Conservation (phyloP, 1,140 invertebrate species). For the Penaeus japonicus region DNA sequence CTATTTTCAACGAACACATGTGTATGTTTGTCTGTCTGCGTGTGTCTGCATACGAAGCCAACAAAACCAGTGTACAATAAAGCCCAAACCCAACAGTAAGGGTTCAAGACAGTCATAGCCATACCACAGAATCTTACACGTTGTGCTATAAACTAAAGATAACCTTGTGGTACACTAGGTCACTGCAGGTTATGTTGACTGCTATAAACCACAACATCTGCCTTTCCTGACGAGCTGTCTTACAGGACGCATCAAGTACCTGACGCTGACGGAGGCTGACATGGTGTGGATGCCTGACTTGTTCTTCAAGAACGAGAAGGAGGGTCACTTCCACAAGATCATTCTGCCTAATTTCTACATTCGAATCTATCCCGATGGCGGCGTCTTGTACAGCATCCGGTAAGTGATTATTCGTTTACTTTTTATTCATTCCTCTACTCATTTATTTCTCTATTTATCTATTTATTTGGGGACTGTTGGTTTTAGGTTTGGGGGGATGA, state of each 20-base stretch:
- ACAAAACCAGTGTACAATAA: no score
- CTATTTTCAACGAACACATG: not conserved
- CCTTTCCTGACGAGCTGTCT: not conserved
- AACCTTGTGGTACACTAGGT: no score
- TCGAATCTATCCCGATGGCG: constrained; percentile 92
- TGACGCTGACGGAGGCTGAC: constrained; percentile 89
- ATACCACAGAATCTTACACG: no score
- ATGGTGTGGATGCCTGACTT: constrained; percentile 97
- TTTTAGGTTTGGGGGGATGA: no score
- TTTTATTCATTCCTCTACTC: not conserved
- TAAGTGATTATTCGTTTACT: constrained; percentile 62
- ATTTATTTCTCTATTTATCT: not conserved
- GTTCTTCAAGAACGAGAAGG: constrained; percentile 95
- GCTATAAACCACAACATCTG: not conserved
- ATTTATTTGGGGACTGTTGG: no score
- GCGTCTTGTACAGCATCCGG: constrained; percentile 95
- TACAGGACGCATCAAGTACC: constrained; percentile 83
- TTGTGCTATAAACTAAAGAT: no score
- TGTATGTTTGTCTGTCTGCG: not conserved
- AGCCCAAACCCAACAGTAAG: no score
- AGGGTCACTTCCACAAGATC: constrained; percentile 96
- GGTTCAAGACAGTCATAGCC: no score
- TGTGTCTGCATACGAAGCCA: not conserved
- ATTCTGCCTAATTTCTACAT: constrained; percentile 98
- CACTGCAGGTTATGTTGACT: no score